Conservation (phyloP, 2,888 invertebrate genomes). For the Halictus ligatus region DNA sequence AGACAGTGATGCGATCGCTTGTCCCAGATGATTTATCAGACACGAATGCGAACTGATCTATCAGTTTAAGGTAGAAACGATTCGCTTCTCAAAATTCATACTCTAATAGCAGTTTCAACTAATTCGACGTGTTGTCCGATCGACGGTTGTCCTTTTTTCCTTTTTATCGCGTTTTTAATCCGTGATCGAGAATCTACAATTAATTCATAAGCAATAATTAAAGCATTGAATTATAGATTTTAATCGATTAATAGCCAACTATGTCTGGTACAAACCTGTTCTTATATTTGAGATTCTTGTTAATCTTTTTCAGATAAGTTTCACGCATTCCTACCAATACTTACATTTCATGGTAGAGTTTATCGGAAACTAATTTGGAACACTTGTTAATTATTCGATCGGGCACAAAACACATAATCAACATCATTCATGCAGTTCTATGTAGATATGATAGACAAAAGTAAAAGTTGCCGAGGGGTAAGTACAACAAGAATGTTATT, state of each 20-base stretch:
- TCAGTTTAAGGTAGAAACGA: background rate
- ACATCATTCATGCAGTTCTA: conserved; percentile 50
- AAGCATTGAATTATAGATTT: background rate
- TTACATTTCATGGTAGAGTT: background rate
- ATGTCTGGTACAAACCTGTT: background rate
- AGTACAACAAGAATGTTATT: conserved; percentile 55
- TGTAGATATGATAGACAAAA: conserved; percentile 80
- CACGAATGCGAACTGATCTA: background rate
- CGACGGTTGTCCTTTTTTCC: background rate
- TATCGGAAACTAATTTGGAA: background rate
- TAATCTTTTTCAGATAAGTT: conserved; percentile 38
- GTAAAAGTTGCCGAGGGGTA: conserved; percentile 81
- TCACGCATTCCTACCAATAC: background rate
- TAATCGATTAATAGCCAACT: background rate
- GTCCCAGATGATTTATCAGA: background rate
- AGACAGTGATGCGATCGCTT: background rate
- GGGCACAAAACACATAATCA: background rate
- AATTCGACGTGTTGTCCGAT: background rate
- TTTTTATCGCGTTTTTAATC: background rate
- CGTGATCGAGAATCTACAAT: background rate
- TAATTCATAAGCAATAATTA: background rate
- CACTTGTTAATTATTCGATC: background rate
- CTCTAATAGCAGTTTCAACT: background rate
- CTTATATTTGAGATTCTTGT: background rate
- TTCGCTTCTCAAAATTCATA: background rate